Evolutionary conservation across 2,113 vertebrate genomes (phyloP), one percentile per base, ranked within the genome.

Genomic region (Gila orcuttii): DNA sequence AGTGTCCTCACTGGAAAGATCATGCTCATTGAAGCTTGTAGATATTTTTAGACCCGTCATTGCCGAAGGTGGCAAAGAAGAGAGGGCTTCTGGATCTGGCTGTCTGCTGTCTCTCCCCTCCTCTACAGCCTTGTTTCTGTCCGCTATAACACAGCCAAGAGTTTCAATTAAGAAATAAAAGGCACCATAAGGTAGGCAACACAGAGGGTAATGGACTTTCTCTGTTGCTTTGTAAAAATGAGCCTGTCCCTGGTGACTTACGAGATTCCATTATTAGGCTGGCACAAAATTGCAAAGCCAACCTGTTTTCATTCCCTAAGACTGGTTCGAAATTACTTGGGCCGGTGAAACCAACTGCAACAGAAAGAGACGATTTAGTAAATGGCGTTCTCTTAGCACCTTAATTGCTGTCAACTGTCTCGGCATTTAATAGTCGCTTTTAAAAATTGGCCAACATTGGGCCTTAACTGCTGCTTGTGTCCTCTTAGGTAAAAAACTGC

Each of bases 181-280:
- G 45, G 50, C 55, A 87, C 87, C 90, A 93, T 93, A 93, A 91
- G 88, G 89, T 89, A 86, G 90, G 91, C 89, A 90, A 92, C 87
- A 88, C 87, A 2, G 59, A 89, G 87, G 86, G 91, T 93, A 95
- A 95, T 94, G 93, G 93, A 93, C 90, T 95, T 95, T 92, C 84
- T 92, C 91, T 93, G 93, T 93, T 91, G 85, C 75, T 90, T 73
- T 33, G 85, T 74, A 57, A 89, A 92, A 91, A 93, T 87, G 59
- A 87, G 86, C 89, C 88, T 87, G 87, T 93, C 89, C 89, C 91
- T 78, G 1, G 79, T 92, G 91, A 91, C 90, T 82, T 85, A 64
- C 55, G 50, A 39, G 75, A 90, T 93, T 94, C 87, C 89, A 93
- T 94, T 94, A 95, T 93, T 94, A 93, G 93, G 93, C 89, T 86